Conservation (phyloP, 2,113 vertebrate species). For the Litocranius walleri region DNA sequence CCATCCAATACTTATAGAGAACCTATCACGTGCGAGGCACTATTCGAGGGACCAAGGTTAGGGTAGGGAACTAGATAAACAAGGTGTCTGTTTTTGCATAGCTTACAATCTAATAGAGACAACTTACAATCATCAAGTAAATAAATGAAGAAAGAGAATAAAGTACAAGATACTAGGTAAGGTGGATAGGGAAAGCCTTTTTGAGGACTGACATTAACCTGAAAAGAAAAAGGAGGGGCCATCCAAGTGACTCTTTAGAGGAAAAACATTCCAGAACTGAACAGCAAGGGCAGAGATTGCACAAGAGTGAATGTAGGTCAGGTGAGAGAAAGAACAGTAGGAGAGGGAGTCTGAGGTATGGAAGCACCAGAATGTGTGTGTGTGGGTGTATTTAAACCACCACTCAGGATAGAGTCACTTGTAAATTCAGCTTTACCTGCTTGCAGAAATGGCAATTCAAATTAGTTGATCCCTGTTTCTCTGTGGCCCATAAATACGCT, state of each 20-base stretch:
- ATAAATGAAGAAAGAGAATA: not conserved
- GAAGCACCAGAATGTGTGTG: not conserved
- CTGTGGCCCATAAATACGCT: not conserved
- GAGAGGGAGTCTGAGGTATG: not conserved
- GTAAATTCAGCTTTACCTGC: constrained; percentile 10
- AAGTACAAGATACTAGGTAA: not conserved
- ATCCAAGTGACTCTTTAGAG: not conserved
- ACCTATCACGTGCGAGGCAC: not conserved
- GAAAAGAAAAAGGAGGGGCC: not conserved
- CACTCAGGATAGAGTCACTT: not conserved
- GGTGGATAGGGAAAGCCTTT: not conserved
- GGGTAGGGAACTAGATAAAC: not conserved
- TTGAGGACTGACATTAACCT: not conserved
- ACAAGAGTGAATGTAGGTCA: not conserved
- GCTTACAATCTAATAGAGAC: not conserved
- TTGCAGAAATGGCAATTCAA: not conserved
- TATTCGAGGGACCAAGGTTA: not conserved
- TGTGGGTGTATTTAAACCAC: not conserved
- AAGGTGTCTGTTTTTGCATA: not conserved
- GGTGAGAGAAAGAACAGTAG: not conserved
- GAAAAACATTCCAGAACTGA: not conserved
- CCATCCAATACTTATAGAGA: not conserved
- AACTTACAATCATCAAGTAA: not conserved
- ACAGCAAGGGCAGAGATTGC: not conserved
- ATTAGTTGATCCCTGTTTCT: not conserved